Conservation (phyloP, 2,888 invertebrate genomes). For the Megalurothrips usitatus region DNA sequence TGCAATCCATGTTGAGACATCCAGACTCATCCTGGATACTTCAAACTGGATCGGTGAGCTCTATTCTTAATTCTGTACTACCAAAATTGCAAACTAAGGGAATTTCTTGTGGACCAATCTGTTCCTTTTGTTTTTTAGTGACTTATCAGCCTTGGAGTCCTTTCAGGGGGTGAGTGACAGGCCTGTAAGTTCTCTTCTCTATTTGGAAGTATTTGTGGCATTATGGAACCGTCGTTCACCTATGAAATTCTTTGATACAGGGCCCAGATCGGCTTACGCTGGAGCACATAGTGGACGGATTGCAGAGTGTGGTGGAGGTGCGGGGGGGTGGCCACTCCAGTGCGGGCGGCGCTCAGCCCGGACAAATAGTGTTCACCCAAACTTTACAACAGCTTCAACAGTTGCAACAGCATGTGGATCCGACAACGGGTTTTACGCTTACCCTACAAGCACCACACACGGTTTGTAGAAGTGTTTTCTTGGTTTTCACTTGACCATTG, state of each 20-base stretch:
- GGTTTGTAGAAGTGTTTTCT: neutral
- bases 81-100: too few species aligned
- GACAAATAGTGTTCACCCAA: conserved; percentile 7
- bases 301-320: conserved; percentile 25
- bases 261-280: conserved; percentile 21
- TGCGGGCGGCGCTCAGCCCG: conserved; percentile 17
- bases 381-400: neutral
- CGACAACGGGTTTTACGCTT: neutral
- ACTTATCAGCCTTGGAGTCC: conserved; percentile 26
- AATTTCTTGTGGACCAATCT: neutral
- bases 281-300: conserved; percentile 24
- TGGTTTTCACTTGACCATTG: neutral
- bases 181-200: neutral
- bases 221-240: neutral
- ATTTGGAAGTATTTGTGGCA: neutral
- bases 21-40: conserved; percentile 22
- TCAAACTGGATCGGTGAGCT: conserved; percentile 19
- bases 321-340: conserved; percentile 22
- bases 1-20: conserved; percentile 26
- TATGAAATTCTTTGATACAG: neutral
- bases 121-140: neutral
- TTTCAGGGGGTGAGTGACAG: conserved; percentile 2
- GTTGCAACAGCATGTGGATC: conserved; percentile 11
- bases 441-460: conserved; percentile 14
- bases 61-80: neutral